A percentile compares a stretch with the other conserved stretches of the same genome.
phyloP scores from a whole-genome alignment of 2,113 vertebrate genomes.

The Jaculus jaculus region DNA sequence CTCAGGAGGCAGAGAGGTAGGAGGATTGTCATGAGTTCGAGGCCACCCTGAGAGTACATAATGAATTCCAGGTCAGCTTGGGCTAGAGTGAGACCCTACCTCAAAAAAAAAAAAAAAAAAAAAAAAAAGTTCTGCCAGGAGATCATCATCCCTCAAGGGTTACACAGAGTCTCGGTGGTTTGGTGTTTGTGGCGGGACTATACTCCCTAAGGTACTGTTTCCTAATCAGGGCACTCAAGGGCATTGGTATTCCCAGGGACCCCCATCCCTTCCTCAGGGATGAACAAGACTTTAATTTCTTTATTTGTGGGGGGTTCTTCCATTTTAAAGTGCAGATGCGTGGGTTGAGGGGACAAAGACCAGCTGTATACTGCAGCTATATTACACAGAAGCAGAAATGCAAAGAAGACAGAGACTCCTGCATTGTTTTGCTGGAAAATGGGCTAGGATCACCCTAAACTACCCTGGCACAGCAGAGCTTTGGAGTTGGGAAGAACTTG shows the following conservation, averaged over 20 bases:
- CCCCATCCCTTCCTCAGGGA: not conserved
- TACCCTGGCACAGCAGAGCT: not conserved
- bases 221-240: not conserved
- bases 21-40: too few relatives aligned
- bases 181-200: not conserved
- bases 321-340: slow-evolving; percentile 11
- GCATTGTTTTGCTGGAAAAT: not conserved
- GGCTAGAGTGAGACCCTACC: too few relatives aligned
- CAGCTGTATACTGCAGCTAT: not conserved
- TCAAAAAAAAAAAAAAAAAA: too few relatives aligned
- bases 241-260: not conserved
- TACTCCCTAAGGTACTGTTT: not conserved
- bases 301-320: not conserved
- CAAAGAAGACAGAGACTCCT: not conserved
- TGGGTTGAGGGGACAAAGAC: not conserved
- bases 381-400: not conserved
- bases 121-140: not conserved
- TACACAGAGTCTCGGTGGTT: not conserved
- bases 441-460: not conserved
- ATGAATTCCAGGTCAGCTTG: too few relatives aligned
- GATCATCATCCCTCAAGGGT: not conserved
- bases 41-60: too few relatives aligned
- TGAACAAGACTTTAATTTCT: not conserved
- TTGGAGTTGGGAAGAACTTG: not conserved
- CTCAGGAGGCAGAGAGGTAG: too few relatives aligned